Evolutionary conservation across 2,797 vertebrate species (phyloP).

Genomic region (Platyrinchus mystaceus): DNA sequence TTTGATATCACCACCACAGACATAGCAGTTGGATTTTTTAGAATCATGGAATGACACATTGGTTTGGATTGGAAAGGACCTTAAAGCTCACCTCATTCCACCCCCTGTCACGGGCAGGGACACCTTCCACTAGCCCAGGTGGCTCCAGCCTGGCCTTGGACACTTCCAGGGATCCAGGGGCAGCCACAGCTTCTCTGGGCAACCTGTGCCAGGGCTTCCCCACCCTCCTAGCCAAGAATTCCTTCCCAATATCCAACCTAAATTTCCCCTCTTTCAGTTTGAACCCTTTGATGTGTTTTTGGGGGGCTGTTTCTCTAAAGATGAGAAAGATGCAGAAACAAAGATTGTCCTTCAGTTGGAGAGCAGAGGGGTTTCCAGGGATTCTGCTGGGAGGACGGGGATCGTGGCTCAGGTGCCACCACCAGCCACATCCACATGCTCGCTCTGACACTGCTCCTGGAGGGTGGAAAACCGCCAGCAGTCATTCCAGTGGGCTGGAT

Average conservation of each 20-base stretch:
- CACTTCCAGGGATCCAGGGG: too few relatives aligned
- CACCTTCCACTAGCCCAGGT: fast-evolving
- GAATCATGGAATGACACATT: not conserved
- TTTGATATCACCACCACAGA: not conserved
- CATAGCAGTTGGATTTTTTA: not conserved
- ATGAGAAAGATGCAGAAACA: not conserved
- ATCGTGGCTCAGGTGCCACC: not conserved
- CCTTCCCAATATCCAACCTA: too few relatives aligned
- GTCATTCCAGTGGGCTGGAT: not conserved
- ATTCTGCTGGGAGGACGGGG: not conserved
- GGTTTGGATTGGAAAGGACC: not conserved
- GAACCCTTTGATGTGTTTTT: not conserved
- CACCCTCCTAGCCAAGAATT: too few relatives aligned
- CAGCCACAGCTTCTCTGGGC: too few relatives aligned
- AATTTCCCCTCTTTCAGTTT: not conserved
- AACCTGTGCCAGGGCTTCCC: too few relatives aligned
- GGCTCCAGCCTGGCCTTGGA: not conserved
- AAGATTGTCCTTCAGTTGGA: not conserved
- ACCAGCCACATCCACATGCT: fast-evolving
- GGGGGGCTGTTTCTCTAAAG: not conserved
- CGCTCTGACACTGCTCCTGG: too few relatives aligned
- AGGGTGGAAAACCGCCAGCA: not conserved
- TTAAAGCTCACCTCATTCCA: not conserved
- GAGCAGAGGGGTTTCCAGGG: not conserved
- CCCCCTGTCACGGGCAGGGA: not conserved